Evolutionary conservation across 2,888 invertebrate species (phyloP).

Genomic region (Ennomos erosarius): DNA sequence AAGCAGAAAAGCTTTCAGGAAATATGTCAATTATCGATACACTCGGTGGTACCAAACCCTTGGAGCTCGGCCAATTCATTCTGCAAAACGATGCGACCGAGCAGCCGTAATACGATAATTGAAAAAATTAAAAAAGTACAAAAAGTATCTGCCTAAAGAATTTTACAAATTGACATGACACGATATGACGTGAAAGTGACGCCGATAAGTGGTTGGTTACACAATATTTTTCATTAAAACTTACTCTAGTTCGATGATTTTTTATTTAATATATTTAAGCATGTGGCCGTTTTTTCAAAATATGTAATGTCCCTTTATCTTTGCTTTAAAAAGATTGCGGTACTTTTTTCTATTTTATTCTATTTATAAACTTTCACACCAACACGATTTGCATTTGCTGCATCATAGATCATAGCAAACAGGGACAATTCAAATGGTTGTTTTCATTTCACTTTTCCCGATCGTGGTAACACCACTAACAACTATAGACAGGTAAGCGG

Average conservation of each 20-base stretch:
- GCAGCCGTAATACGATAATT: constrained; percentile 40
- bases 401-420: too few relatives aligned
- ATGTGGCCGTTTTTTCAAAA: too few relatives aligned
- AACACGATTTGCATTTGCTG: too few relatives aligned
- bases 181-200: constrained; percentile 14
- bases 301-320: too few relatives aligned
- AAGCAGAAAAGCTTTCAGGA: constrained; percentile 27
- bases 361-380: too few relatives aligned
- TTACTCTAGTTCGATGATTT: too few relatives aligned
- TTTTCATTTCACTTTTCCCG: not conserved
- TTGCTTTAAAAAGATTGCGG: too few relatives aligned
- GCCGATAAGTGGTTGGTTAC: not conserved
- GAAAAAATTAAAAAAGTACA: too few relatives aligned
- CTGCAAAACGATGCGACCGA: constrained; percentile 32
- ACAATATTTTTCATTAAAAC: not conserved
- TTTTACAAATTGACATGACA: constrained; percentile 31
- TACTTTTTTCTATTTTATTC: too few relatives aligned
- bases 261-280: too few relatives aligned
- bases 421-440: too few relatives aligned
- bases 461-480: constrained; percentile 5
- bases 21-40: constrained; percentile 29
- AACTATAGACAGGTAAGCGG: constrained; percentile 11
- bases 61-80: constrained; percentile 30
- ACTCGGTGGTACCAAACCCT: constrained; percentile 10
- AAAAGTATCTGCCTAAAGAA: too few relatives aligned